Evolutionary conservation across 2,888 invertebrate genomes (phyloP).

Genomic region (Miltochrista miniata): DNA sequence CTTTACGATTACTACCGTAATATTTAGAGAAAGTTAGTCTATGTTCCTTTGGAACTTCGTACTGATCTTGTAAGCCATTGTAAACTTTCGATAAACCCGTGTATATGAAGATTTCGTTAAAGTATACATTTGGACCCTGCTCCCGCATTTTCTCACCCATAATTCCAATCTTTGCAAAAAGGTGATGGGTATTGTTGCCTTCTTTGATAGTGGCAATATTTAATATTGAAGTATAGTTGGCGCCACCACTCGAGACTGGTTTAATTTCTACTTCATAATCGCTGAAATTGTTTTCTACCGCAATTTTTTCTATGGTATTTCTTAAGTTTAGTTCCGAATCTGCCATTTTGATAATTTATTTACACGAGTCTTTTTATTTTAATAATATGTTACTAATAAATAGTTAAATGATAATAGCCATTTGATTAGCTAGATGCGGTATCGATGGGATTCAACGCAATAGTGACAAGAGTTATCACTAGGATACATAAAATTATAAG

Average conservation of each 20-base stretch:
- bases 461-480: not conserved
- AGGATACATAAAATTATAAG: not conserved
- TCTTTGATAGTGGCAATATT: conserved; percentile 30
- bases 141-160: conserved; percentile 47
- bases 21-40: not conserved
- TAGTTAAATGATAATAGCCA: not conserved
- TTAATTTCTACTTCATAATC: conserved; percentile 28
- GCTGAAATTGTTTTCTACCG: conserved; percentile 25
- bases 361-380: not conserved
- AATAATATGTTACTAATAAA: too few species aligned
- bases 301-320: conserved; percentile 24
- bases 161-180: conserved; percentile 25
- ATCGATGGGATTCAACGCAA: not conserved
- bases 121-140: conserved; percentile 14
- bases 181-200: conserved; percentile 29
- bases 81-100: conserved; percentile 7
- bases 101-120: conserved; percentile 31
- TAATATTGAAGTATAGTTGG: conserved; percentile 46
- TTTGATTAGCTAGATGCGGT: not conserved
- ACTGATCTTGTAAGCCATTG: conserved; percentile 19
- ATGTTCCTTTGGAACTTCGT: not conserved
- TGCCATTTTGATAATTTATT: conserved; percentile 26
- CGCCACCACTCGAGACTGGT: conserved; percentile 41
- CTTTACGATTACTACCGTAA: not conserved
- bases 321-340: not conserved